Base-by-base conservation (phyloP, 2,797 vertebrate genomes). In the Paguma larvata region DNA sequence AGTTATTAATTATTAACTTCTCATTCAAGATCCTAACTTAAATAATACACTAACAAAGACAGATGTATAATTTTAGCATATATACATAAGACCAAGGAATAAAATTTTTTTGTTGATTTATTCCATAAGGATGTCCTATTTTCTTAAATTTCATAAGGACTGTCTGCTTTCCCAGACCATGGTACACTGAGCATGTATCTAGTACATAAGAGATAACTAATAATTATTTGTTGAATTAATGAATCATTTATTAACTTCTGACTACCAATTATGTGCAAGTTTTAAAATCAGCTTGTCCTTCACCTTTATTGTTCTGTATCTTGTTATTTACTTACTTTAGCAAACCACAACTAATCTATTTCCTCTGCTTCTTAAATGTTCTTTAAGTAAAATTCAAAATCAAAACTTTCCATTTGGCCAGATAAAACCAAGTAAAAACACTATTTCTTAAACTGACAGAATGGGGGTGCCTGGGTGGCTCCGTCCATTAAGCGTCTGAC, bases 331-430 rank as follows among this genome's bases (percentile, higher is more conserved):
- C 15, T 53, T 53, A 16, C 51, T 53, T 53, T 68, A 89, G 65
- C 86, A 70, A 94, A 78, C 16, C 15, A 73, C 1, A 83, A 65
- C 1, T 90, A 75, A 10, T 77, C 27, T 89, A 65, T 88, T 88
- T 75, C 38, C 46, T 86, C 23, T 93, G 7, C 3, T 96, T 38
- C 75, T 77, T 67, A 7, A 70, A 68, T 75, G 38, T 48, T 59
- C 12, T 25, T 95, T 68, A 87, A 38, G 67, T 83, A 77, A 89
- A 97, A 94, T 91, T 83, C 62, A 91, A 91, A 97, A 62, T n/a
- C 30, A 91, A 90, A 34, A 59, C 8, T 94, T 92, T 68, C 27
- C 30, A 51, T 46, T 59, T 83, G 63, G 72, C 34, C 30, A 80
- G 41, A 94, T 73, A 65, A 89, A 91, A 92, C 30, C 85, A 63